Evolutionary conservation across 2,888 invertebrate genomes (phyloP).

Genomic region (Imbricaverruca yamaguchii): DNA sequence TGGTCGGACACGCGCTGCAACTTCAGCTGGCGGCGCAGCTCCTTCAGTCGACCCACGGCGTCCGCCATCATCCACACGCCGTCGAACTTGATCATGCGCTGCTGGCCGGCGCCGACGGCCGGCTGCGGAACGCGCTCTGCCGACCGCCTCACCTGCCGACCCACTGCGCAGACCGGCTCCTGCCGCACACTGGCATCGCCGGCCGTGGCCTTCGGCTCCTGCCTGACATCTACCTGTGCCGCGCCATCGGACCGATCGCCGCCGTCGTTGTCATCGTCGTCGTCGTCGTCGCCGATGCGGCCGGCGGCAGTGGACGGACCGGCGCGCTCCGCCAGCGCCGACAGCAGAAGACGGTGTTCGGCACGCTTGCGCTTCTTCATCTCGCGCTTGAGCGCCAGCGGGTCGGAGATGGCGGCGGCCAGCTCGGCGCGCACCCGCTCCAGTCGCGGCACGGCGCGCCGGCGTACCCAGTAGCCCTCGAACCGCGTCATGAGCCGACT

Average conservation of each 20-base stretch:
- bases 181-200: too few relatives aligned
- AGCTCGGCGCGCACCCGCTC: conserved; percentile 10
- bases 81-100: conserved; percentile 28
- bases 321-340: not conserved
- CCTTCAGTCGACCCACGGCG: conserved; percentile 27
- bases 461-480: conserved; percentile 29
- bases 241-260: not conserved
- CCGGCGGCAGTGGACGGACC: not conserved
- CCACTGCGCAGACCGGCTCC: not conserved
- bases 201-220: not conserved
- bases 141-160: not conserved
- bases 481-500: conserved; percentile 28
- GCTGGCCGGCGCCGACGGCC: not conserved
- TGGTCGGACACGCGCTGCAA: conserved; percentile 26
- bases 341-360: conserved; percentile 19
- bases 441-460: conserved; percentile 23
- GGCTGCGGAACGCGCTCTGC: not conserved
- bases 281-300: not conserved
- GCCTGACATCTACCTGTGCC: not conserved
- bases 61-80: conserved; percentile 29
- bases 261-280: not conserved
- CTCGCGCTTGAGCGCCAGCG: conserved; percentile 22
- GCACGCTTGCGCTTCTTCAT: conserved; percentile 29
- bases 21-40: conserved; percentile 26
- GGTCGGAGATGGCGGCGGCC: conserved; percentile 25